Percentiles rank a stretch among this genome's conserved stretches.
phyloP scores from a whole-genome alignment of 2,797 vertebrate genomes.

The Catostomus latipinnis region DNA sequence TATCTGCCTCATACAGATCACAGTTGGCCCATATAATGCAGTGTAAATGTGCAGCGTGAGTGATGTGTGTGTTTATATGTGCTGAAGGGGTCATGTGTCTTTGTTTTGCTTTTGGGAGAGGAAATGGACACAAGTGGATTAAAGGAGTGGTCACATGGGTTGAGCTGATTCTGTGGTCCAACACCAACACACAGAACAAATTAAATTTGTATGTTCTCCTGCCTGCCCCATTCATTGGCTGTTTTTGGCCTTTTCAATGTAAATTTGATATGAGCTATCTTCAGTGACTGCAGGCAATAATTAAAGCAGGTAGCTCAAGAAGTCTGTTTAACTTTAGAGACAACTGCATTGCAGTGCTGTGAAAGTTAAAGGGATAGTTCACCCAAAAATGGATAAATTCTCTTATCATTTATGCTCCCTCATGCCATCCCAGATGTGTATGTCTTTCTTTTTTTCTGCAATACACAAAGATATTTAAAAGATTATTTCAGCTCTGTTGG shows the following conservation, averaged over 20 bases:
- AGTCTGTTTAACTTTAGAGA: not conserved
- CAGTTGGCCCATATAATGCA: slow-evolving; percentile 49
- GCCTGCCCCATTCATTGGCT: not conserved
- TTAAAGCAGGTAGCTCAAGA: not conserved
- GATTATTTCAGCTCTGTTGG: too few relatives aligned
- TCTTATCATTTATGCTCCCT: too few relatives aligned
- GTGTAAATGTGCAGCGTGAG: slow-evolving; percentile 63
- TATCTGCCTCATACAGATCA: slow-evolving; percentile 5
- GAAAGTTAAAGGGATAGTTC: too few relatives aligned
- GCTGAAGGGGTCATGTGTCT: slow-evolving; percentile 49
- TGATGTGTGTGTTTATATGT: slow-evolving; percentile 34
- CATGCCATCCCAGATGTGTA: too few relatives aligned
- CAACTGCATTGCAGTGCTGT: not conserved
- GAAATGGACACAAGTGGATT: slow-evolving; percentile 49
- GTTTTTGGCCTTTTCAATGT: not conserved
- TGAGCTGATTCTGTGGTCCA: not conserved
- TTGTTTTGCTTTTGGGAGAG: slow-evolving; percentile 51
- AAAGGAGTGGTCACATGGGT: slow-evolving; percentile 44
- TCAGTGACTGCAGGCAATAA: not conserved
- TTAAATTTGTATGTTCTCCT: slow-evolving; percentile 9
- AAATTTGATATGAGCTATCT: too few relatives aligned
- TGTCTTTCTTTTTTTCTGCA: too few relatives aligned
- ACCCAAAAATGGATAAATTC: too few relatives aligned
- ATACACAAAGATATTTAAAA: too few relatives aligned
- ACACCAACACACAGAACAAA: not conserved